Conservation (phyloP, 1,140 invertebrate species). For the Glossosoma conforme region DNA sequence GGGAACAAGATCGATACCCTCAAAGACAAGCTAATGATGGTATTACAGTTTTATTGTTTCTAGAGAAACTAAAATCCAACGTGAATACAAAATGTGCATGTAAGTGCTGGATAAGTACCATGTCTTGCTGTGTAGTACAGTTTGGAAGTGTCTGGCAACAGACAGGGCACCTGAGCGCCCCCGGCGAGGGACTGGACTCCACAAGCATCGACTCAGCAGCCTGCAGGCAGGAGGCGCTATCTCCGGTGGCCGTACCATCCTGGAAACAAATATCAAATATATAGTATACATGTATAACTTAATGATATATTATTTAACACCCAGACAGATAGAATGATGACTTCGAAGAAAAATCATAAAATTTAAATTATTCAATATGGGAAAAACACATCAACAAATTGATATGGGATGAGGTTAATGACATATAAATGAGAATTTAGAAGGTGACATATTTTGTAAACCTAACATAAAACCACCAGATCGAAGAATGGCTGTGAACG, state of each 20-base stretch:
- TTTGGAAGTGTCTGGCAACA: constrained; percentile 45
- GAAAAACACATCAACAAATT: too few species aligned
- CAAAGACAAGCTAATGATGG: too few species aligned
- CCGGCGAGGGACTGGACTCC: constrained; percentile 43
- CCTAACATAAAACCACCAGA: too few species aligned
- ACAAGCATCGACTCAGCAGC: constrained; percentile 42
- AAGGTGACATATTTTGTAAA: too few species aligned
- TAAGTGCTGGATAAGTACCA: constrained; percentile 34
- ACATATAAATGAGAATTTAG: too few species aligned
- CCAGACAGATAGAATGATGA: background rate
- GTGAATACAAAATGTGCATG: too few species aligned
- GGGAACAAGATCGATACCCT: too few species aligned
- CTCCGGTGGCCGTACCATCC: constrained; percentile 24
- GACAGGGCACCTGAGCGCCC: constrained; percentile 45
- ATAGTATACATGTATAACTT: background rate
- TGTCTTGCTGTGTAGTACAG: constrained; percentile 43
- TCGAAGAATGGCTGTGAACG: too few species aligned
- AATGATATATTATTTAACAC: too few species aligned
- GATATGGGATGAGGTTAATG: too few species aligned
- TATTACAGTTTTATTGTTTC: background rate
- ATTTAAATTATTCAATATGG: too few species aligned
- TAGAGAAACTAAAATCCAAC: too few species aligned
- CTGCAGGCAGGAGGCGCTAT: constrained; percentile 23
- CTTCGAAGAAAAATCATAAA: background rate
- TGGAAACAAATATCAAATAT: constrained; percentile 1